Conservation (phyloP, 2,888 invertebrate genomes). For the Lordiphosa andalusiaca region DNA sequence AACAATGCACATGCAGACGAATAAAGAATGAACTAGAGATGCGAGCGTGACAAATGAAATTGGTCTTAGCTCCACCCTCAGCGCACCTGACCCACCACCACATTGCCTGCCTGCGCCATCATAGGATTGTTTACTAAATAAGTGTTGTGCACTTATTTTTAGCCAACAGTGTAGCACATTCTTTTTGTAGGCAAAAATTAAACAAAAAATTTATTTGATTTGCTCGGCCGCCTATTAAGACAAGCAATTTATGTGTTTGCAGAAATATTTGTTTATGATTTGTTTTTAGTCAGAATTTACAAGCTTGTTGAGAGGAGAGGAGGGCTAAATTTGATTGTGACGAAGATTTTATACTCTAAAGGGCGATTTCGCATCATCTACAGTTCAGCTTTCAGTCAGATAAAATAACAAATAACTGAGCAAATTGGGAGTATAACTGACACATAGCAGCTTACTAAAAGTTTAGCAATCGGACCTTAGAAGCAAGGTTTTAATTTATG, state of each 20-base stretch:
- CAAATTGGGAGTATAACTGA: no score
- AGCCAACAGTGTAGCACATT: no score
- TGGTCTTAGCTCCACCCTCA: no score
- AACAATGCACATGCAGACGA: neutral
- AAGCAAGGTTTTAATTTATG: no score
- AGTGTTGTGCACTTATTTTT: neutral
- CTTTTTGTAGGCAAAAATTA: neutral
- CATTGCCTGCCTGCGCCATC: no score
- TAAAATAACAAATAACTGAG: no score
- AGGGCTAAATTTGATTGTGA: neutral
- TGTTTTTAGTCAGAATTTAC: neutral
- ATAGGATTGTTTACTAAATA: neutral
- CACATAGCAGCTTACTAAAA: no score
- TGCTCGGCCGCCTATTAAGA: conserved; percentile 6
- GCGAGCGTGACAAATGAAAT: conserved; percentile 4
- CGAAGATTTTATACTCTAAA: neutral
- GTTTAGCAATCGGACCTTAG: no score
- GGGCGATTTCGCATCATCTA: no score
- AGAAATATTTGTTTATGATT: conserved; percentile 8
- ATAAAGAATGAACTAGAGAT: conserved; percentile 4
- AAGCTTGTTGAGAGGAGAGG: neutral
- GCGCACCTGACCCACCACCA: no score
- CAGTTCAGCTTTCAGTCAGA: no score
- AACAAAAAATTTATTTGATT: conserved; percentile 7
- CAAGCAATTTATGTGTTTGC: conserved; percentile 9